Evolutionary conservation across 35 echinoderm and acorn worm genomes (phyloP).

Genomic region (Chiridota heheva): DNA sequence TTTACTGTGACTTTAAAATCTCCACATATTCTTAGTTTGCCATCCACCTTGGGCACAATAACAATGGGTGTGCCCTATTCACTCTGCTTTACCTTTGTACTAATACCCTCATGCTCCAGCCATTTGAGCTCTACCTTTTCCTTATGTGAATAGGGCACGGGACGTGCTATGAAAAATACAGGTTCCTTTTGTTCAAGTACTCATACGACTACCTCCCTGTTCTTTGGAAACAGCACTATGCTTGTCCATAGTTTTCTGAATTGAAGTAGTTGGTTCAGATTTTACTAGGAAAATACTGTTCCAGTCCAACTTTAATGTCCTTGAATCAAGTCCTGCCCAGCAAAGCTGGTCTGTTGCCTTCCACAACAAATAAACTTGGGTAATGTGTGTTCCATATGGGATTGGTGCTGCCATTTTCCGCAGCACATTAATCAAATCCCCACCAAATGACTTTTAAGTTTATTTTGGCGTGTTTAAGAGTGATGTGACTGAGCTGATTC

Average conservation of each 20-base stretch:
- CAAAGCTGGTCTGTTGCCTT: slow-evolving; percentile 14
- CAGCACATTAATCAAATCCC: not conserved
- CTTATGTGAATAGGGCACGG: not conserved
- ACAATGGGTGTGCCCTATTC: slow-evolving; percentile 27
- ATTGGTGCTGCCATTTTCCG: slow-evolving; percentile 6
- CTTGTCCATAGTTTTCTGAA: not conserved
- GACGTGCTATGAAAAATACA: not conserved
- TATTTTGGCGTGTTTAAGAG: not conserved
- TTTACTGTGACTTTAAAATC: slow-evolving; percentile 25
- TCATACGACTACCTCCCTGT: not conserved
- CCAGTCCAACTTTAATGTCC: slow-evolving; percentile 7
- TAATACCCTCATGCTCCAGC: not conserved
- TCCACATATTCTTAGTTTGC: slow-evolving; percentile 16
- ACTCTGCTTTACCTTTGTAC: not conserved
- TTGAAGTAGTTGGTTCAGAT: not conserved
- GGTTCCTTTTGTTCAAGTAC: not conserved
- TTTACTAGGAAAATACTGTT: not conserved
- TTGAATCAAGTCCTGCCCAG: not conserved
- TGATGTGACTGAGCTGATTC: not conserved
- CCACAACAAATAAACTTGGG: slow-evolving; percentile 17
- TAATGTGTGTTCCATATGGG: slow-evolving; percentile 1
- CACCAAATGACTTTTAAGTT: not conserved
- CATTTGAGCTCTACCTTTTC: slow-evolving; percentile 24
- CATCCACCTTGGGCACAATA: slow-evolving; percentile 15
- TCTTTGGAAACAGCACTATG: not conserved